Conservation (phyloP, 2,888 invertebrate genomes). For the Tenthredo mesomela region DNA sequence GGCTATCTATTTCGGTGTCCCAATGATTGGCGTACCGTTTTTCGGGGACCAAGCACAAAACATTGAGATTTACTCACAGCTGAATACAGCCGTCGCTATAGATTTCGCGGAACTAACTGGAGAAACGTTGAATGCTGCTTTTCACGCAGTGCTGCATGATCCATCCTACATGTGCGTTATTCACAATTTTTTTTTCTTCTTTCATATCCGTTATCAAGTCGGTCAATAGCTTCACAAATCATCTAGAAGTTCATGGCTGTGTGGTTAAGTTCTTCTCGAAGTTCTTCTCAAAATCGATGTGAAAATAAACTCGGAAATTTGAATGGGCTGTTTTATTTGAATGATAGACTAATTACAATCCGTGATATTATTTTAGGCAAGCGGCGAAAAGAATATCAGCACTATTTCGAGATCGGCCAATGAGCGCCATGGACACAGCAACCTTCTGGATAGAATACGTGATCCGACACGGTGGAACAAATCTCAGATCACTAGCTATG, state of each 20-base stretch:
- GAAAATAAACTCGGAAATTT: constrained; percentile 21
- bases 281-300: constrained; percentile 29
- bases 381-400: constrained; percentile 48
- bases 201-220: background rate
- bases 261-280: background rate
- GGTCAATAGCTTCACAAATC: background rate
- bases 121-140: constrained; percentile 60
- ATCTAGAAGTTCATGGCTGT: background rate
- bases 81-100: constrained; percentile 63
- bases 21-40: constrained; percentile 66
- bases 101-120: constrained; percentile 62
- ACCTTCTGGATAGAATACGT: constrained; percentile 49
- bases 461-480: constrained; percentile 41
- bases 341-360: background rate
- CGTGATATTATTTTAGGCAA: constrained; percentile 55
- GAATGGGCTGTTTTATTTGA: background rate
- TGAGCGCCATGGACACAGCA: constrained; percentile 47
- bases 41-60: constrained; percentile 65
- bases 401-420: constrained; percentile 47
- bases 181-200: background rate
- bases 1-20: constrained; percentile 63
- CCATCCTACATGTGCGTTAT: constrained; percentile 57
- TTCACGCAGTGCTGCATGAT: constrained; percentile 64
- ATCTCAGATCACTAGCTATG: constrained; percentile 37
- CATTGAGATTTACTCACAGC: constrained; percentile 63